Evolutionary conservation across 2,888 invertebrate genomes (phyloP).

Genomic region (Cosmopolites sordidus): DNA sequence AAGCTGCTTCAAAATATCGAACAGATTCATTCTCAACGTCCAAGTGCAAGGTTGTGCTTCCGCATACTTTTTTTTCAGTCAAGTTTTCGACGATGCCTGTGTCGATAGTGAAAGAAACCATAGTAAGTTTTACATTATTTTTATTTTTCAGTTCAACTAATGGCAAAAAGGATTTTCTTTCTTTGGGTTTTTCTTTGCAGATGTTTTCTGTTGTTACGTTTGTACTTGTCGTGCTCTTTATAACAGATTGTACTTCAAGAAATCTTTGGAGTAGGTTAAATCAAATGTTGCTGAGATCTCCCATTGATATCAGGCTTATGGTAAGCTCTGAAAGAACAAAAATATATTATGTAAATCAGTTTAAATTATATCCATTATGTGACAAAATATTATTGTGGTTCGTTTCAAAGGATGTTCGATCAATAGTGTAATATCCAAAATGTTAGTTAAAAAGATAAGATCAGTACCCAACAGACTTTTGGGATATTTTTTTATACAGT

Average conservation of each 20-base stretch:
- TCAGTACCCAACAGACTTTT: too few species aligned
- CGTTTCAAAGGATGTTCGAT: too few species aligned
- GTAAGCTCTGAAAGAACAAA: constrained; percentile 1
- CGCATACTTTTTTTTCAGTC: not conserved
- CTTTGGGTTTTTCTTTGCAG: constrained; percentile 4
- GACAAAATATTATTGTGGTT: too few species aligned
- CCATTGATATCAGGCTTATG: constrained; percentile 1
- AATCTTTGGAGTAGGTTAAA: not conserved
- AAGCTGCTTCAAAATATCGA: constrained; percentile 39
- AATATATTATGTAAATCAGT: not conserved
- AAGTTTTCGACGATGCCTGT: constrained; percentile 1
- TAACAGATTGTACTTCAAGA: not conserved
- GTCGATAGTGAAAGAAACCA: constrained; percentile 11
- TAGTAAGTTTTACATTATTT: constrained; percentile 13
- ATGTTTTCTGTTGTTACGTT: constrained; percentile 2
- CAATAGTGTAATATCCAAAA: too few species aligned
- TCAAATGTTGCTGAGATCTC: not conserved
- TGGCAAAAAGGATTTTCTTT: too few species aligned
- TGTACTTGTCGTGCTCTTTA: not conserved
- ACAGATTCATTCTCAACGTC: constrained; percentile 44
- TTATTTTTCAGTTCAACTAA: too few species aligned
- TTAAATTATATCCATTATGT: too few species aligned
- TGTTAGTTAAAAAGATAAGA: too few species aligned
- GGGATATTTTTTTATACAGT: too few species aligned
- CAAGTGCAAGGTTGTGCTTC: constrained; percentile 36